Base-by-base conservation (phyloP, 2,888 invertebrate genomes). In the Athalia cordata region DNA sequence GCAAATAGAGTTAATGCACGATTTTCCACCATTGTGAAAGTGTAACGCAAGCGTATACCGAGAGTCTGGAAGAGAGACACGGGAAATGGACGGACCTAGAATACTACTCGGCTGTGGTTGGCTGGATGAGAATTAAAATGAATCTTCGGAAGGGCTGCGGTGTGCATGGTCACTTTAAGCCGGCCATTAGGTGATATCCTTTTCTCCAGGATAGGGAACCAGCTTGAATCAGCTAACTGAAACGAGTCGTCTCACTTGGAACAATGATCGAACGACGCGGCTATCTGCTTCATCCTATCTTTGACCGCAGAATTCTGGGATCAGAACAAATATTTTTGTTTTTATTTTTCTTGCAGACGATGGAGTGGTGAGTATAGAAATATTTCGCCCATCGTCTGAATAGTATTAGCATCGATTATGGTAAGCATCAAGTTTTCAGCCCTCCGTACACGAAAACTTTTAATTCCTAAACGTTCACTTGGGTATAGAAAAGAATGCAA, bases 1-100 rank as follows among this genome's bases (percentile, higher is more conserved):
- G 72, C 72, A 72, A 72, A 72, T 72, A 72, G 72, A 72, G 72
- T 59, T 72, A 72, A 72, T 72, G 72, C 72, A 72, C 72, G 72
- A 72, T 72, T 72, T 59, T 72, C 13, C 72, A 45, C 59, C 72
- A 29, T 59, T 52, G 57, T 59, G 57, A 72, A 57, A 55, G 52
- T 57, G 45, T 45, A 15, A 11, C 52, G 57, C 72, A 47, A 47
- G 29, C 45, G 9, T 65, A 65, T 45, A 43, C 68, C 52, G n/a
- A 72, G 29, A 29, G 57, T 59, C 72, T 45, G 11, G 9, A 55
- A 55, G 57, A 72, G 72, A 72, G 72, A 72, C 59, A 47, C 59
- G 57, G 29, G 72, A 47, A 13, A 7, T 47, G 29, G 8, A 45
- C n/a, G n/a, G 45, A 72, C 72, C 72, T 59, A 45, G 59, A 72